phyloP scores from a whole-genome alignment of 2,888 invertebrate genomes.

The Pristionchus arcanus region DNA sequence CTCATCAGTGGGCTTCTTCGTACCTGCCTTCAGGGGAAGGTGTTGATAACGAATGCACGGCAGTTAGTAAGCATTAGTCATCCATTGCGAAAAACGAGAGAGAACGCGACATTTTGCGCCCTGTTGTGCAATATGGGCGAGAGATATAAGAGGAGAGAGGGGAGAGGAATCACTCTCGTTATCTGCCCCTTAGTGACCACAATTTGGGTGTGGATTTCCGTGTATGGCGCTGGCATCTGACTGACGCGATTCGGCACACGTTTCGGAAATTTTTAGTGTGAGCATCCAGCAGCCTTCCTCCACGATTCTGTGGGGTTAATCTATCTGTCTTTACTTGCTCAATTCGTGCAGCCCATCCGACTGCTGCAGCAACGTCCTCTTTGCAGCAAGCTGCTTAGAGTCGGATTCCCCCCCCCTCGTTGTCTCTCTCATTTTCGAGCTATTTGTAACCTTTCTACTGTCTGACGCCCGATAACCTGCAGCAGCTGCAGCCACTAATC shows the following conservation, averaged over 20 bases:
- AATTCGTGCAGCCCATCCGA: neutral
- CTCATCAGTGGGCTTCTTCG: neutral
- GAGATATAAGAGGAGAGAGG: constrained; percentile 21
- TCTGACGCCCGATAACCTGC: too few species aligned
- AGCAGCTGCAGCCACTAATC: too few species aligned
- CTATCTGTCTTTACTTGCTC: too few species aligned
- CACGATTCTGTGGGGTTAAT: neutral
- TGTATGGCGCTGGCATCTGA: neutral
- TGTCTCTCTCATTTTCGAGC: too few species aligned
- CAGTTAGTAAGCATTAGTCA: constrained; percentile 27
- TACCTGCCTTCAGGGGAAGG: neutral
- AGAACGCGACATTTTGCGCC: constrained; percentile 31
- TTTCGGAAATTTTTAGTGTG: neutral
- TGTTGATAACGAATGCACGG: neutral
- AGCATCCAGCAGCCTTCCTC: neutral
- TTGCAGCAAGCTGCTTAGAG: neutral
- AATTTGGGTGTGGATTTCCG: neutral
- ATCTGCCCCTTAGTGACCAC: constrained; percentile 8
- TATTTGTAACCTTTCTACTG: too few species aligned
- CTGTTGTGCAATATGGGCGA: constrained; percentile 5
- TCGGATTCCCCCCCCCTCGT: too few species aligned
- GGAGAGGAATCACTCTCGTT: neutral
- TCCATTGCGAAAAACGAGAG: constrained; percentile 5
- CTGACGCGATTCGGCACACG: too few species aligned
- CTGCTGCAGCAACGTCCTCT: neutral